These are phyloP conservation scores for Microcebus jonahi DNA, from an alignment of 2,113 vertebrate species.

Conservation along the genomic window DNA sequence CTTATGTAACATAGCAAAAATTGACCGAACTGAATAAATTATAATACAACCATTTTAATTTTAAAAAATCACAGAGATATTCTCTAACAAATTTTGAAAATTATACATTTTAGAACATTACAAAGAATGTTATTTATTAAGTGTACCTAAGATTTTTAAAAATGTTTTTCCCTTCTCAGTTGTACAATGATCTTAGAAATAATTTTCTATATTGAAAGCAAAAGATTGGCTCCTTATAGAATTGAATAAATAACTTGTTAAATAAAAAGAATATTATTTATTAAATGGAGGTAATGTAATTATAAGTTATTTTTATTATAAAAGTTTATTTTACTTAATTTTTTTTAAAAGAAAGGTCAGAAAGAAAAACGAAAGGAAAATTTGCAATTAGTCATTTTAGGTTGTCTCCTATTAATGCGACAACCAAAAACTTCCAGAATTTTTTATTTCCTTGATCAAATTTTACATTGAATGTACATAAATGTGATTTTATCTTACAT, in stretches of 20 bases:
- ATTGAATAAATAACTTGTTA: background rate
- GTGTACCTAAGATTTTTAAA: background rate
- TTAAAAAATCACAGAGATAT: background rate
- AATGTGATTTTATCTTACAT: background rate
- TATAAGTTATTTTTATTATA: background rate
- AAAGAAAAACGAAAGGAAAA: slow-evolving; percentile 21
- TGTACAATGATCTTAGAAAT: slow-evolving; percentile 24
- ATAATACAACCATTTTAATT: background rate
- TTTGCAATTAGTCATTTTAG: slow-evolving; percentile 9
- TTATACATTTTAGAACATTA: background rate
- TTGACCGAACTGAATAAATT: background rate
- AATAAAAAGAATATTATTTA: background rate
- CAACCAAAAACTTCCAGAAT: background rate
- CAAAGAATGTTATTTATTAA: background rate
- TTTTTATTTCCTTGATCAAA: slow-evolving; percentile 18
- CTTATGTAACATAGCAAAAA: background rate
- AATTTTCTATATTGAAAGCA: slow-evolving; percentile 28
- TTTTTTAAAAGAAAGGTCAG: background rate
- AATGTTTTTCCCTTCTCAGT: background rate
- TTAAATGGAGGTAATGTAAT: background rate
- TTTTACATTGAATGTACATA: background rate
- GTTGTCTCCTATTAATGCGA: background rate
- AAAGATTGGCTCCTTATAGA: slow-evolving; percentile 9
- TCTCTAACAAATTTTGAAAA: background rate
- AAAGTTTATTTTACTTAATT: background rate